These are phyloP conservation scores for Cryptophagus acutangulus DNA, from an alignment of 2,888 invertebrate species.

Conservation along the genomic window DNA sequence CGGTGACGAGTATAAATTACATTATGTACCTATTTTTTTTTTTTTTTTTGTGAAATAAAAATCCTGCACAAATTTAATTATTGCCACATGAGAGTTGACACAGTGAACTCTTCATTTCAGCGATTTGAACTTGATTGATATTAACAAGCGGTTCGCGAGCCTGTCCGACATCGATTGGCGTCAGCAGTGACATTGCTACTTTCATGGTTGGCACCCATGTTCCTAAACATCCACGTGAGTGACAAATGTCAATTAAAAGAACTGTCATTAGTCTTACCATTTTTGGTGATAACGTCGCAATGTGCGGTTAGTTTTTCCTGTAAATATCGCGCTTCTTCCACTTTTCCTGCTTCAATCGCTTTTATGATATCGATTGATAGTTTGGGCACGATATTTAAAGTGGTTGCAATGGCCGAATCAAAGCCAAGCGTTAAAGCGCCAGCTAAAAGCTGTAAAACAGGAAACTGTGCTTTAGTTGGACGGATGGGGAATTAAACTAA, in stretches of 20 bases:
- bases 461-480: not conserved
- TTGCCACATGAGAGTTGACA: too few relatives aligned
- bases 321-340: constrained; percentile 49
- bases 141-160: constrained; percentile 59
- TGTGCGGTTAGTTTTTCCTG: constrained; percentile 52
- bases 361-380: constrained; percentile 55
- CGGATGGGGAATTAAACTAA: constrained; percentile 37
- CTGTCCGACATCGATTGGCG: constrained; percentile 59
- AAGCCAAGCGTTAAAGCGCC: constrained; percentile 65
- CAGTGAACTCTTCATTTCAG: too few relatives aligned
- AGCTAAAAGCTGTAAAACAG: constrained; percentile 55
- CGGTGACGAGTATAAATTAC: too few relatives aligned
- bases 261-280: constrained; percentile 44
- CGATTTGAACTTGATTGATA: too few relatives aligned
- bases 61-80: too few relatives aligned
- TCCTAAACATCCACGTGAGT: constrained; percentile 49
- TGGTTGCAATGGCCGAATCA: constrained; percentile 67
- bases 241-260: not conserved
- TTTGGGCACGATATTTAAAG: constrained; percentile 62
- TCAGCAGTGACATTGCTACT: constrained; percentile 58
- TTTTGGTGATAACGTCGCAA: constrained; percentile 49
- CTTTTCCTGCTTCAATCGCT: constrained; percentile 47
- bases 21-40: too few relatives aligned
- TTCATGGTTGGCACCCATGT: constrained; percentile 68
- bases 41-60: too few relatives aligned